Base-by-base conservation (phyloP, 2,888 invertebrate genomes). In the Shargacucullia verbasci region DNA sequence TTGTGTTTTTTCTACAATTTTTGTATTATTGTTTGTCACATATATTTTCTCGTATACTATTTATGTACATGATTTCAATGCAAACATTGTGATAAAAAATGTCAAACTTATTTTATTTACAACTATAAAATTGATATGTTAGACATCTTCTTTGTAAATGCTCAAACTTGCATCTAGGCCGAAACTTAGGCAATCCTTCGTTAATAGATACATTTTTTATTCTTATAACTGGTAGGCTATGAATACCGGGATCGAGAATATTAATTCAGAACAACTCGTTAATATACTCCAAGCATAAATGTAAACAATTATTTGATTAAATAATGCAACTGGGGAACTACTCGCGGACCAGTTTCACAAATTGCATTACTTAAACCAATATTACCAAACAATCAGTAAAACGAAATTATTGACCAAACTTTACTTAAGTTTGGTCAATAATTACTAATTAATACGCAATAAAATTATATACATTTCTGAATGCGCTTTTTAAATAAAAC, bases 71-170 rank as follows among this genome's bases (percentile, higher is more conserved):
- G n/a, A 41, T 44, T 52, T 29, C 20, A 48, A 60, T 72, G 58
- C 52, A 53, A 64, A 44, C 33, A 47, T 37, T 37, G 44, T 29
- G 31, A 46, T 60, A 56, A 53, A 61, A 20, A 65, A 38, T 39
- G 34, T n/a, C 47, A 57, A 68, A 56, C 41, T 48, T 63, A 59
- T 53, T 54, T 52, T 53, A 60, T 67, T 70, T 64, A 76, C 54
- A 58, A n/a, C 48, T 70, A 80, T 73, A 70, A 68, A 75, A 78
- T 79, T 85, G 86, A 85, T 85, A 85, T 85, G 86, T 85, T 74
- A 76, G 43, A 68, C 68, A 54, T 73, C 40, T 65, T 65, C 20
- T 41, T 59, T 68, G 64, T 75, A 73, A 54, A 64, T 59, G 14
- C 43, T 58, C 59, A 56, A 50, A 59, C 55, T 60, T 13, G 29